Evolutionary conservation across 2,113 vertebrate species (phyloP).

Genomic region (Osmerus eperlanus): DNA sequence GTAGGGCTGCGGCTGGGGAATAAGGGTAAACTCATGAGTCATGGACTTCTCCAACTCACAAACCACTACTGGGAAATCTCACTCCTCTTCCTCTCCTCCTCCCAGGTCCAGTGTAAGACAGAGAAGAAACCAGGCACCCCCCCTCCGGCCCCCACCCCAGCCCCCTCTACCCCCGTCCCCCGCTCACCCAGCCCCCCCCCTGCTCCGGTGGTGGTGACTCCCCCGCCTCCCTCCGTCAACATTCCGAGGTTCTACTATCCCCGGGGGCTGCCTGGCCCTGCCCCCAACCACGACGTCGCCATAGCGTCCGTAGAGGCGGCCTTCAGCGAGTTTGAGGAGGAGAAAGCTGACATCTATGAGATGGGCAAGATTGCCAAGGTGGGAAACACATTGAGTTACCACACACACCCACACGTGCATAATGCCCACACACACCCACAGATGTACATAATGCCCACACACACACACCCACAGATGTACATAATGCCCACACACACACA

Average conservation of each 20-base stretch:
- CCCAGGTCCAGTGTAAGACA: constrained; percentile 88
- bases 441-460: neutral
- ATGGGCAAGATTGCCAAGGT: constrained; percentile 98
- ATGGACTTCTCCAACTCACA: neutral
- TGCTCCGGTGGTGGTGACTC: constrained; percentile 73
- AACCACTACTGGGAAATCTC: neutral
- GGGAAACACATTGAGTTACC: constrained; percentile 18
- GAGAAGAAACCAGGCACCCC: constrained; percentile 91
- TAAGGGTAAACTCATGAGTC: neutral
- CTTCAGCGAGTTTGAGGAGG: constrained; percentile 88
- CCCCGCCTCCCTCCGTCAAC: constrained; percentile 85
- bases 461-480: neutral
- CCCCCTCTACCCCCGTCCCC: constrained; percentile 62
- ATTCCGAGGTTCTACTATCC: constrained; percentile 99
- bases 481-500: neutral
- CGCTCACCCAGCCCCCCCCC: constrained; percentile 76
- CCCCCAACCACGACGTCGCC: constrained; percentile 80
- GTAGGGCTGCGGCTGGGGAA: neutral
- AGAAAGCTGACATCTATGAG: constrained; percentile 89
- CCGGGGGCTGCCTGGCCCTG: constrained; percentile 86
- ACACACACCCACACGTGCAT: neutral
- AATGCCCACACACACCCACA: neutral
- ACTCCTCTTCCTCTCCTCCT: constrained; percentile 20
- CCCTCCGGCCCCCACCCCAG: constrained; percentile 67
- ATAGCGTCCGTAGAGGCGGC: constrained; percentile 81